phyloP scores from a whole-genome alignment of 2,888 invertebrate genomes.

The Malacosoma neustria region DNA sequence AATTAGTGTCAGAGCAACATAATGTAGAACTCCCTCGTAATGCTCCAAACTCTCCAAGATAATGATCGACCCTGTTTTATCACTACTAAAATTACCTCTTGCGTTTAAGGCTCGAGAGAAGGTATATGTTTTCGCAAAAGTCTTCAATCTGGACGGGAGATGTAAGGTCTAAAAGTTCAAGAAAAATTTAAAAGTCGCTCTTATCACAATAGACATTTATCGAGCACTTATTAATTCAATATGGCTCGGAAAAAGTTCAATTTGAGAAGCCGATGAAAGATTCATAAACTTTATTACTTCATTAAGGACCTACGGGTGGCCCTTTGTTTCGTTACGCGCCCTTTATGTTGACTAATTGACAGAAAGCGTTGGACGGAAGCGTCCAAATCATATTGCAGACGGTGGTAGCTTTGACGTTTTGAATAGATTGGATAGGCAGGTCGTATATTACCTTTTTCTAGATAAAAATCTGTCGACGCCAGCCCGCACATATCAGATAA shows the following conservation, averaged over 20 bases:
- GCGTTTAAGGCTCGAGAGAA: too few species aligned
- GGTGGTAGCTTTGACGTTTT: neutral
- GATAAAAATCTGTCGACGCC: too few species aligned
- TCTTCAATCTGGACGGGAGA: too few species aligned
- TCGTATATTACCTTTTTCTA: neutral
- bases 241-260: neutral
- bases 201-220: neutral
- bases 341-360: neutral
- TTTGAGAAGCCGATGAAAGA: neutral
- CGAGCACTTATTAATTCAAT: neutral
- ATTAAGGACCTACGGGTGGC: neutral
- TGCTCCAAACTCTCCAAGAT: too few species aligned
- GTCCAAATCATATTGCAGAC: neutral
- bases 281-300: neutral
- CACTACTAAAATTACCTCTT: too few species aligned
- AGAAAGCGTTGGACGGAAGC: neutral
- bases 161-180: neutral
- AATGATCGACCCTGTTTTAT: too few species aligned
- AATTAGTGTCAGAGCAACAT: too few species aligned
- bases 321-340: neutral
- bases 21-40: too few species aligned
- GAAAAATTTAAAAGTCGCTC: neutral
- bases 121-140: too few species aligned
- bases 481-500: too few species aligned
- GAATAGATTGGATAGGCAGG: neutral